phyloP scores from a whole-genome alignment of 2,113 vertebrate genomes.

The Thinocorus orbignyianus region DNA sequence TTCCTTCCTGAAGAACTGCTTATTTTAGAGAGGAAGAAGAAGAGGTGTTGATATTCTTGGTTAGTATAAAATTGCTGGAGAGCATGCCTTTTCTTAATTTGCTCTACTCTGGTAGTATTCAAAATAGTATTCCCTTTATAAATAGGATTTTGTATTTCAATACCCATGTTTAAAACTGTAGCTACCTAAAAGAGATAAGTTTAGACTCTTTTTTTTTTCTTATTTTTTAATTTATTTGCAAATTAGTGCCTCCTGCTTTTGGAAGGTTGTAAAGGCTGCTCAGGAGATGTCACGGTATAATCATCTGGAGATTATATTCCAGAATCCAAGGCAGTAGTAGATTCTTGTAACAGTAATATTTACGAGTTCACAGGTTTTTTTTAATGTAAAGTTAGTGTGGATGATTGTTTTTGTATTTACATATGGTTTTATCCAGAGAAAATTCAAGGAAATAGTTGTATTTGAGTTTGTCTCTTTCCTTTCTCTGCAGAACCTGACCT shows the following conservation, averaged over 20 bases:
- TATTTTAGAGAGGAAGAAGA: not conserved
- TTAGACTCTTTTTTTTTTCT: not conserved
- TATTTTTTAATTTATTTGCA: not conserved
- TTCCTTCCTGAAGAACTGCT: not conserved
- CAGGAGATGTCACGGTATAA: not conserved
- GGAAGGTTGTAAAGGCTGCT: not conserved
- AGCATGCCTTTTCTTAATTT: not conserved
- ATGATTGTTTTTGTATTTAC: not conserved
- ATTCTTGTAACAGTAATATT: not conserved
- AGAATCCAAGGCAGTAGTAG: not conserved
- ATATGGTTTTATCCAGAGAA: not conserved
- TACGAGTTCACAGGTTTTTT: not conserved
- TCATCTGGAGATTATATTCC: not conserved
- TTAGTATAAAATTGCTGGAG: not conserved
- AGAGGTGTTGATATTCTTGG: not conserved
- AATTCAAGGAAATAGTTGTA: not conserved
- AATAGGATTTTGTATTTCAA: not conserved
- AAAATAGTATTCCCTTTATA: not conserved
- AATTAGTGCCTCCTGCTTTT: not conserved
- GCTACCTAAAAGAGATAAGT: not conserved
- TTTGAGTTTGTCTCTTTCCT: not conserved
- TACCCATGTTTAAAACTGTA: not conserved
- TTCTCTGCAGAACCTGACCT: constrained; percentile 87
- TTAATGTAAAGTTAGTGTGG: not conserved
- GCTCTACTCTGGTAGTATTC: not conserved